Base-by-base conservation (phyloP, 2,797 vertebrate species). In the Ceryle rudis region DNA sequence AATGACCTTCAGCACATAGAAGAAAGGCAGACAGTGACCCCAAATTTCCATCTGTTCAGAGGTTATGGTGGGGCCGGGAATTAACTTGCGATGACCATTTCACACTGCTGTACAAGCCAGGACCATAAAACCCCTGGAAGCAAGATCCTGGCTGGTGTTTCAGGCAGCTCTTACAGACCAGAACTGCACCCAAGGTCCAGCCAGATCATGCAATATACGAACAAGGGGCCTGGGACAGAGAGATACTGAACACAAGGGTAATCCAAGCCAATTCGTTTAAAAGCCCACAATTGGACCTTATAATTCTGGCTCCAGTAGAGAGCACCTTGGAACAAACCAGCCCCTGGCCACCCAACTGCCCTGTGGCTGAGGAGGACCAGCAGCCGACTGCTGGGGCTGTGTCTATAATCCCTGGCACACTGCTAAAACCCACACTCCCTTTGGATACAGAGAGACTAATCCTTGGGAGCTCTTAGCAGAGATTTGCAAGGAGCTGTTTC, bases 81-180 rank as follows among this genome's bases (percentile, higher is more conserved):
- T 46, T 37, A 41, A 28, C 1, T 0, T 9, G 11, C 8, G 11
- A 2, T 2, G 31, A 54, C 31, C 2, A 0, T 33, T 47, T 15
- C 49, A 26, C 2, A 0, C 33, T 1, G 4, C 66, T 57, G 46
- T 17, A 16, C 19, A 21, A 28, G 46, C 37, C 74, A 3, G 1
- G 39, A 14, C 84, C 46, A 26, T 4, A 21, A 22, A 23, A 20
- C 1, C 13, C 37, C 87, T 14, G 17, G 14, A 35, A 37, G n/a
- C 74, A 79, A 47, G 79, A 54, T 39, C 31, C 46, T 31, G 46
- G 37, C 31, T 39, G 42, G 74, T 81, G 65, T 71, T 58, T 55
- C 72, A 46, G 42, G 61, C 57, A 29, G 54, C 54, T 66, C 47
- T 22, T 52, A 51, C 61, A 58, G 46, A n/a, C 17, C 55, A 11